Conservation (phyloP, 1,140 invertebrate species). For the Babylonia areolata region DNA sequence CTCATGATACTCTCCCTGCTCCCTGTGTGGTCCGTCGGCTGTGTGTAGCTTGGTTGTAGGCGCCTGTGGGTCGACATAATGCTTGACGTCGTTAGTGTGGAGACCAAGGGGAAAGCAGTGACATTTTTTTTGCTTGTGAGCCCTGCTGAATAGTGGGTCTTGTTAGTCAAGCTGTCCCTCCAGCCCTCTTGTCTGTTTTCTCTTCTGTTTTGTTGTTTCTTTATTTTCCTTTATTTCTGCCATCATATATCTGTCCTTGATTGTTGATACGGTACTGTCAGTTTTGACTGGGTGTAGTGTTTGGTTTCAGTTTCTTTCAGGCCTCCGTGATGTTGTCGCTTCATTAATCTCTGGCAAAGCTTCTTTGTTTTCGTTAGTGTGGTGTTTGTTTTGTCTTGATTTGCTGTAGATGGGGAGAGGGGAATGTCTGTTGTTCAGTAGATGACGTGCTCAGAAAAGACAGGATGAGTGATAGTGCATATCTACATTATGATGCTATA, state of each 20-base stretch:
- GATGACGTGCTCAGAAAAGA: too few species aligned
- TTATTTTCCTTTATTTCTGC: too few species aligned
- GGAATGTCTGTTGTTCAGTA: too few species aligned
- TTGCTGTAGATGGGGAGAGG: too few species aligned
- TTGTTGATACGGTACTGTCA: too few species aligned
- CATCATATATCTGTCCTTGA: too few species aligned
- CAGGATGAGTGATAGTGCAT: too few species aligned
- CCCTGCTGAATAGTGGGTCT: too few species aligned
- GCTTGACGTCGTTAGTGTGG: neutral
- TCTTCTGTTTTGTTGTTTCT: neutral
- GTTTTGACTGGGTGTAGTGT: neutral
- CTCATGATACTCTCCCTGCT: neutral
- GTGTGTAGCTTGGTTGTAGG: neutral
- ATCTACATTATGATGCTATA: too few species aligned
- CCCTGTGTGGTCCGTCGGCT: neutral
- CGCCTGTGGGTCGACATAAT: neutral
- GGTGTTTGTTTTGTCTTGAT: neutral
- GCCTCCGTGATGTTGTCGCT: neutral
- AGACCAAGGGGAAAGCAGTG: neutral
- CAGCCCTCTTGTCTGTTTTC: neutral
- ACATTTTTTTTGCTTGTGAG: neutral
- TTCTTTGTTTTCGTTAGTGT: too few species aligned
- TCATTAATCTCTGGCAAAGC: conserved; percentile 16
- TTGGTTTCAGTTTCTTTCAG: neutral
- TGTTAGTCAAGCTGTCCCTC: neutral